Base-by-base conservation (phyloP, 2,888 invertebrate species). In the Ptychoptera contaminata region DNA sequence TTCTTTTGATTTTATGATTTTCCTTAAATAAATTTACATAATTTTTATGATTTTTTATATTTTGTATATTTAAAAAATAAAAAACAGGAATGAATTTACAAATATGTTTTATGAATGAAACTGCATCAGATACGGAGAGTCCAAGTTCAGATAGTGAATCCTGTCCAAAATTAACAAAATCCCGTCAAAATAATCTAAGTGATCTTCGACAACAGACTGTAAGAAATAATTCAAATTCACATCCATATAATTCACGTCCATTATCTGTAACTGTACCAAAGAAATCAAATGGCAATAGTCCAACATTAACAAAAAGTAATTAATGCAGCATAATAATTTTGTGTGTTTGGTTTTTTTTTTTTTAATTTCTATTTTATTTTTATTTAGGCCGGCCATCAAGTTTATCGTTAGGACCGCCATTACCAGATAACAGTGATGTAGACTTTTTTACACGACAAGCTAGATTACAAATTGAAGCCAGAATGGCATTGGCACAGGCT, bases 61-160 rank as follows among this genome's bases (percentile, higher is more conserved):
- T 36, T 34, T 29, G 32, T 44, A 31, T 38, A 40, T 48, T 29
- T 47, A 23, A 16, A 15, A 44, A 49, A 51, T 48, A 36, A n/a
- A 12, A 64, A 63, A 23, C 64, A 84, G 84, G 87, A 54, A 90
- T 84, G 82, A 91, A 90, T 69, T 78, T 92, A 43, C 91, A 91
- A 72, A 90, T 93, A 58, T 92, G 92, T 71, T 92, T 91, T 67
- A 87, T 92, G 85, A 91, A 92, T 64, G 91, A 93, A 64, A 83
- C 84, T 45, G 82, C 82, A 48, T 85, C 84, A 43, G 86, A 87
- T 63, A 81, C 77, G 56, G 86, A 86, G 63, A 83, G 82, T 54
- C 81, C 80, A 51, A 73, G 73, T 50, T 82, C 81, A 45, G 84
- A 85, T 56, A 72, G 76, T 51, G 84, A 85, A 62, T 58, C 58